Evolutionary conservation across 2,797 vertebrate genomes (phyloP).

Genomic region (Eremophila alpestris): DNA sequence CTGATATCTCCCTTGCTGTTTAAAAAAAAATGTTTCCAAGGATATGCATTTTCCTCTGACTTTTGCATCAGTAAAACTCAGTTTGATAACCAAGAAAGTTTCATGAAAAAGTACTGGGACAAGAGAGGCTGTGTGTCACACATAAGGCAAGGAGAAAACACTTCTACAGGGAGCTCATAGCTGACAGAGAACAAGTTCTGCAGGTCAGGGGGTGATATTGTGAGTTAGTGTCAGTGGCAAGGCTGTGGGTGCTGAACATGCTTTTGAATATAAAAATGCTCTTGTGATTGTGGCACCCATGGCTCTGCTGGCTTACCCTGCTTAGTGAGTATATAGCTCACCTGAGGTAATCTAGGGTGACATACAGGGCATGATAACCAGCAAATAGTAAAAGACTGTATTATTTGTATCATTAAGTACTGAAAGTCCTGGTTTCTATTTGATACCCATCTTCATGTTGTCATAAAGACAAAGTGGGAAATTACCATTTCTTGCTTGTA

Average conservation of each 20-base stretch:
- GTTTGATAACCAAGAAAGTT: neutral
- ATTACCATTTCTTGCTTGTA: neutral
- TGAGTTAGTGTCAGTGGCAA: neutral
- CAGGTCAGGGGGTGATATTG: neutral
- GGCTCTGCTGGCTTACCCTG: neutral
- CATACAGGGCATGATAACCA: neutral
- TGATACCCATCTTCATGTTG: neutral
- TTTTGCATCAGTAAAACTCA: neutral
- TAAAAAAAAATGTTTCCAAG: neutral
- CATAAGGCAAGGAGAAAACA: fast-evolving
- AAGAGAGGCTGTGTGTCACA: neutral
- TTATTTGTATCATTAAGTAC: neutral
- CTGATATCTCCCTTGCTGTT: neutral
- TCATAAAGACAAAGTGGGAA: neutral
- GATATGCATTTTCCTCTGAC: neutral
- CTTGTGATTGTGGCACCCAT: neutral
- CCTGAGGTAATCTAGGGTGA: neutral
- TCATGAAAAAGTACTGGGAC: neutral
- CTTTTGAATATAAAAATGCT: neutral
- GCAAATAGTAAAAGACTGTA: neutral
- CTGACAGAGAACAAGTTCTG: neutral
- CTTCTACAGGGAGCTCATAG: neutral
- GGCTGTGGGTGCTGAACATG: neutral
- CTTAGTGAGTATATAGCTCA: neutral
- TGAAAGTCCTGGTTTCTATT: neutral